phyloP scores from a whole-genome alignment of 2,888 invertebrate species.

The Diarsia mendica region DNA sequence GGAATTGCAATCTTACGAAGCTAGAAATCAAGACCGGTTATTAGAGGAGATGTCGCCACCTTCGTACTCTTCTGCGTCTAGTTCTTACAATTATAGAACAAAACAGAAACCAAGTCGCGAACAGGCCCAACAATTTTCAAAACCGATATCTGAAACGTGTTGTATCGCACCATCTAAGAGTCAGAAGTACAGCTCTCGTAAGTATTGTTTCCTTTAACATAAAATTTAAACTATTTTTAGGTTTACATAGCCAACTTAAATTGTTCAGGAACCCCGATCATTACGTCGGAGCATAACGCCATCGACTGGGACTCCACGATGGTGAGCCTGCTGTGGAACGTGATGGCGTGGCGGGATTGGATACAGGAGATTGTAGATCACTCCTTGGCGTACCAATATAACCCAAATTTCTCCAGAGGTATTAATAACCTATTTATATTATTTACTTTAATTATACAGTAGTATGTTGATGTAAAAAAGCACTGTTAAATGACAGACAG shows the following conservation, averaged over 20 bases:
- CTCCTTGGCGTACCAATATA: slow-evolving; percentile 69
- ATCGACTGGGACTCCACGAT: slow-evolving; percentile 85
- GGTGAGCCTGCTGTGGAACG: slow-evolving; percentile 86
- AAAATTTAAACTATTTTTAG: neutral
- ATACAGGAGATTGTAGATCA: slow-evolving; percentile 82
- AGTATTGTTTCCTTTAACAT: slow-evolving; percentile 53
- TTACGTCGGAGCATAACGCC: slow-evolving; percentile 80
- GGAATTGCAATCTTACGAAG: slow-evolving; percentile 9
- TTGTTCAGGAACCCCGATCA: slow-evolving; percentile 75
- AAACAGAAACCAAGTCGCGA: neutral
- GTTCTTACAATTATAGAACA: slow-evolving; percentile 38
- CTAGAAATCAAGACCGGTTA: neutral
- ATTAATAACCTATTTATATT: slow-evolving; percentile 11
- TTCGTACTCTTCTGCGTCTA: slow-evolving; percentile 62
- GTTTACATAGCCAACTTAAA: neutral
- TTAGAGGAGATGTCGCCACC: slow-evolving; percentile 28
- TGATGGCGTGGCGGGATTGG: slow-evolving; percentile 86
- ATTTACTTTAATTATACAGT: neutral
- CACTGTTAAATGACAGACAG: no score
- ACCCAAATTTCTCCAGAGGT: slow-evolving; percentile 64
- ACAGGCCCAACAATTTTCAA: slow-evolving; percentile 66
- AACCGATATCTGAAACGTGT: slow-evolving; percentile 47
- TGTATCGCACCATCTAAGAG: slow-evolving; percentile 53
- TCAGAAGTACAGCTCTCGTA: slow-evolving; percentile 71
- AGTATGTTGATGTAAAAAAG: no score